Base-by-base conservation (phyloP, 1,140 invertebrate genomes). In the Aphelenchoides besseyi region DNA sequence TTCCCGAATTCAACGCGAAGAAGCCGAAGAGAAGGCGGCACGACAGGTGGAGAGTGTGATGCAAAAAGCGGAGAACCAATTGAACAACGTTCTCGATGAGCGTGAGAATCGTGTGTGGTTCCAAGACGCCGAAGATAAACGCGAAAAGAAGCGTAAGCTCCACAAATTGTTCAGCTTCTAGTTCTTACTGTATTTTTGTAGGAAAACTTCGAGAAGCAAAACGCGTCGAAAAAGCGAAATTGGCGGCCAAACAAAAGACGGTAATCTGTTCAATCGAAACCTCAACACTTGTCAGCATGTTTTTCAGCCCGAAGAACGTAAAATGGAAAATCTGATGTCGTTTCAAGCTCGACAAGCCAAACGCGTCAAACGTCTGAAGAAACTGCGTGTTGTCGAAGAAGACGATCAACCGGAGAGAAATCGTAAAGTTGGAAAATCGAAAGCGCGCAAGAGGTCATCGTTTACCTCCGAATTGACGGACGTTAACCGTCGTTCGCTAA, bases 11-110 rank as follows among this genome's bases (percentile, higher is more conserved):
- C 85, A 94, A 8, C 86, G 89, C 57, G 91, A 95, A 79, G 94
- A 97, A 85, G 89, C 90, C 78, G 90, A 89, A 12, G 94, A 97
- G 78, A 89, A 90, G 63, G 89, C 92, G 81, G 79, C 96, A 41
- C 89, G 90, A 16, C 91, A 91, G 79, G 89, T 91, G 71, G 93
- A 97, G 86, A 92, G 92, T 76, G 89, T 92, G 85, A 89, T 91
- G 0, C 90, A 91, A 66, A 90, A 91, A 78, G 88, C 90, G 0
- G 89, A 94, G 81, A 91, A 91, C 3, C 86, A 91, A 29, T 81
- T 95, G 3, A 67, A 89, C 89, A 76, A 87, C 84, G 68, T 85
- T 83, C 85, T 83, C 53, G 74, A 78, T 9, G 73, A 78, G 30
- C 79, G 77, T 1, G 75, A 80, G n/a, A 80, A 85, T 53, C 79